These are phyloP conservation scores for Platysteira castanea DNA, from an alignment of 2,113 vertebrate genomes.

Conservation along the genomic window DNA sequence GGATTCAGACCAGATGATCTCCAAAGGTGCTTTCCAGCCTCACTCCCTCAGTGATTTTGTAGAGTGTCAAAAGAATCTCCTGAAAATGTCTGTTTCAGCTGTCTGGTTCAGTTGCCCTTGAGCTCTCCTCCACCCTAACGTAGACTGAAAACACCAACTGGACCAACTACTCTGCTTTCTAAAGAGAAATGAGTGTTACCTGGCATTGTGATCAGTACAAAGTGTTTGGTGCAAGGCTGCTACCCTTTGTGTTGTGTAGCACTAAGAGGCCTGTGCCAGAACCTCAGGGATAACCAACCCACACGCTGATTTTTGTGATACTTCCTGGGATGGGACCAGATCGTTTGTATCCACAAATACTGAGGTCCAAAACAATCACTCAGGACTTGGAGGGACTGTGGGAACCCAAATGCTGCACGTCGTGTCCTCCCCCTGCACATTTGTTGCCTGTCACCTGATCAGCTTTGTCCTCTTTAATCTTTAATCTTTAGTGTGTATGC, in stretches of 20 bases:
- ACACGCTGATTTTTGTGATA: accelerated
- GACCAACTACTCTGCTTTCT: neutral
- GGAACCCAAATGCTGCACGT: neutral
- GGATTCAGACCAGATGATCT: neutral
- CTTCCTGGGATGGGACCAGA: neutral
- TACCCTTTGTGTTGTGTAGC: neutral
- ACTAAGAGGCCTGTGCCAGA: neutral
- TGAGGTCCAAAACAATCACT: neutral
- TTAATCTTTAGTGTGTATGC: neutral
- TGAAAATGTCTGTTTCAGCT: neutral
- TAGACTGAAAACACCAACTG: neutral
- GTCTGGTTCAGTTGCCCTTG: accelerated
- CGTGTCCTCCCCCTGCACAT: neutral
- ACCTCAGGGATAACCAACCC: neutral
- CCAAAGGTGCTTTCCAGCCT: neutral
- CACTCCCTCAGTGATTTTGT: neutral
- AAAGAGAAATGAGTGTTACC: neutral
- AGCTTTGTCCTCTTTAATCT: neutral
- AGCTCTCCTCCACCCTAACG: neutral
- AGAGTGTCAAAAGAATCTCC: neutral
- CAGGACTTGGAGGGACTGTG: neutral
- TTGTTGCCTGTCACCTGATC: neutral
- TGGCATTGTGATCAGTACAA: neutral
- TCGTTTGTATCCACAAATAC: accelerated
- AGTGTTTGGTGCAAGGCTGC: neutral